A percentile compares a stretch with the other conserved stretches of the same genome.
Conservation (phyloP, 1,140 invertebrate species). For the Pogonomyrmex californicus region DNA sequence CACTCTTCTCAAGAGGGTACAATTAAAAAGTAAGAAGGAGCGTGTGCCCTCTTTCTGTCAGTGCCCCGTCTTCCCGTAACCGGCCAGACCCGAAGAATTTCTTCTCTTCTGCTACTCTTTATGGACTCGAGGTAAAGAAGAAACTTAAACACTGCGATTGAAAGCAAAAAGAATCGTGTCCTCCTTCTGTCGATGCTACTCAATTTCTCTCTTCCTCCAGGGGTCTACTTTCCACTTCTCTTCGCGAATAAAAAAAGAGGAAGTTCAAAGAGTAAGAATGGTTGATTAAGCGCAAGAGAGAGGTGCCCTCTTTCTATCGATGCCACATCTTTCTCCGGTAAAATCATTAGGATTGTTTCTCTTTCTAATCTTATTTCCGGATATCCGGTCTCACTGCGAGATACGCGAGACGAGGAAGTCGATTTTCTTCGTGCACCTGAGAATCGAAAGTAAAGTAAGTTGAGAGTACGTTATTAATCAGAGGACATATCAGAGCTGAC, state of each 20-base stretch:
- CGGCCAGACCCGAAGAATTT: background rate
- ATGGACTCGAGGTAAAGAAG: slow-evolving; percentile 6
- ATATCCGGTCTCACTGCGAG: background rate
- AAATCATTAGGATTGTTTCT: slow-evolving; percentile 11
- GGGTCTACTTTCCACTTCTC: slow-evolving; percentile 31
- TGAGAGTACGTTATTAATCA: background rate
- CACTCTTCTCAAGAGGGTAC: slow-evolving; percentile 1
- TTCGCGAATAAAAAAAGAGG: background rate
- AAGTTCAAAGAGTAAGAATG: slow-evolving; percentile 19
- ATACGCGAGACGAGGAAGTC: background rate
- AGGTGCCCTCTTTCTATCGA: slow-evolving; percentile 18
- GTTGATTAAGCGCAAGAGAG: slow-evolving; percentile 15
- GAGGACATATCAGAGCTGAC: background rate
- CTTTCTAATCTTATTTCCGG: slow-evolving; percentile 1
- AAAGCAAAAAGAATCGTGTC: slow-evolving; percentile 43
- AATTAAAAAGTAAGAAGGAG: slow-evolving; percentile 39
- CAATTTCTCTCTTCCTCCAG: background rate
- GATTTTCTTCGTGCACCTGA: background rate
- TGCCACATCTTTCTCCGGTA: background rate
- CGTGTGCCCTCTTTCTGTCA: slow-evolving; percentile 44
- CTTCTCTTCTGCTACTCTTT: slow-evolving; percentile 25
- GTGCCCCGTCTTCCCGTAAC: slow-evolving; percentile 8
- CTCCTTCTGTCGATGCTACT: slow-evolving; percentile 39
- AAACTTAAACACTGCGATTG: slow-evolving; percentile 35
- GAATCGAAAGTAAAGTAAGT: background rate